These are phyloP conservation scores for Phrynosoma blainvillii DNA, from an alignment of 2,113 vertebrate genomes.

Conservation along the genomic window DNA sequence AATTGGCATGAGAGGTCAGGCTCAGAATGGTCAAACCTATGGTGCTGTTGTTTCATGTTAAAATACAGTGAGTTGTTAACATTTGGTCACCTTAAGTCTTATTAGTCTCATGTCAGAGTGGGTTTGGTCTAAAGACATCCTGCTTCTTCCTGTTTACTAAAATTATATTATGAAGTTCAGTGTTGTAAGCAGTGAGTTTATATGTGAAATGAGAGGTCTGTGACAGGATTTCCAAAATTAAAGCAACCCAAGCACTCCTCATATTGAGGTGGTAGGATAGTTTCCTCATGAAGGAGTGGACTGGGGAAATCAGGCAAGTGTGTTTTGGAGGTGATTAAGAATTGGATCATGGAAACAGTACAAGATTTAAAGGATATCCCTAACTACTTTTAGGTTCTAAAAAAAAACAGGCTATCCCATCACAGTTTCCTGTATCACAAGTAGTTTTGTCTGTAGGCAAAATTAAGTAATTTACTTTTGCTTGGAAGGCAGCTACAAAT, in stretches of 20 bases:
- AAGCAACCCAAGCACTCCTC: not conserved
- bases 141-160: not conserved
- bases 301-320: not conserved
- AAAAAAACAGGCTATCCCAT: not conserved
- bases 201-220: not conserved
- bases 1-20: not conserved
- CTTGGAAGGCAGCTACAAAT: not conserved
- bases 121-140: not conserved
- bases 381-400: too few species aligned
- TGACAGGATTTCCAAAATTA: not conserved
- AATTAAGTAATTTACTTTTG: not conserved
- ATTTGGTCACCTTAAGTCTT: not conserved
- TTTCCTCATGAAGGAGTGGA: not conserved
- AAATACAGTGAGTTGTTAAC: not conserved
- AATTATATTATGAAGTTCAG: not conserved
- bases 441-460: rapidly evolving
- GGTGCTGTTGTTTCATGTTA: too few species aligned
- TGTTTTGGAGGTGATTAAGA: not conserved
- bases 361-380: not conserved
- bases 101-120: not conserved
- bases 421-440: not conserved
- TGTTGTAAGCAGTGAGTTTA: not conserved
- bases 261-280: not conserved
- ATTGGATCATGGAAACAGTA: not conserved
- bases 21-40: not conserved